Evolutionary conservation across 2,888 invertebrate genomes (phyloP).

Genomic region (Petrophora chlorosata): DNA sequence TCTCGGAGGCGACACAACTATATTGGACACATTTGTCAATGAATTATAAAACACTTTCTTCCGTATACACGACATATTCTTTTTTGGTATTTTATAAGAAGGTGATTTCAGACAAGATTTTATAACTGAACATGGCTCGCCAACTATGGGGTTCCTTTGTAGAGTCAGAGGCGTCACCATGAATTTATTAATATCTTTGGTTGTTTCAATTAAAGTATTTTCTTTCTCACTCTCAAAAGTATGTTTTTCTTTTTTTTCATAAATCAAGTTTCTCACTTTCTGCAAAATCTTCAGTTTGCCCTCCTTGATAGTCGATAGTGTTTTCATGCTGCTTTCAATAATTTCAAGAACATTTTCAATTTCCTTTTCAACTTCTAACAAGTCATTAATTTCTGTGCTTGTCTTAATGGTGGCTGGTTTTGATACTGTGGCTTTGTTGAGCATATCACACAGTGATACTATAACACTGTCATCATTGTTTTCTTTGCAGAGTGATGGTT

Average conservation of each 20-base stretch:
- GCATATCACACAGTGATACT: constrained; percentile 65
- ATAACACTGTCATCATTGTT: constrained; percentile 67
- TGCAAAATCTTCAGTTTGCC: constrained; percentile 58
- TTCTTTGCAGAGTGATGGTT: constrained; percentile 41
- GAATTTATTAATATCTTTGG: constrained; percentile 37
- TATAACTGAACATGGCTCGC: constrained; percentile 55
- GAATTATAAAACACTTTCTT: constrained; percentile 66
- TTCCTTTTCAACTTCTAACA: constrained; percentile 58
- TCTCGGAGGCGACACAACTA: constrained; percentile 51
- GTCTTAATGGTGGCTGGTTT: constrained; percentile 43
- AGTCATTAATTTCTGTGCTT: constrained; percentile 53
- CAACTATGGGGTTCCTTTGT: constrained; percentile 37
- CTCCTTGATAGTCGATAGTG: constrained; percentile 54
- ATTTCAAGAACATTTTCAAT: constrained; percentile 56
- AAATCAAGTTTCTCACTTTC: constrained; percentile 56
- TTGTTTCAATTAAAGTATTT: constrained; percentile 35
- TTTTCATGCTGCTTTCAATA: constrained; percentile 56
- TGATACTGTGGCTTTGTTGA: constrained; percentile 63
- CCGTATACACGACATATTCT: constrained; percentile 51
- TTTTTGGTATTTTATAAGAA: constrained; percentile 70
- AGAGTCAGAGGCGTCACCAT: constrained; percentile 25
- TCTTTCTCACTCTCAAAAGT: constrained; percentile 41
- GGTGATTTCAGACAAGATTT: constrained; percentile 60
- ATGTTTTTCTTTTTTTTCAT: constrained; percentile 44
- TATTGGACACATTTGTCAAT: constrained; percentile 57